Conservation (phyloP, 2,113 vertebrate species). For the Xenopus laevis region DNA sequence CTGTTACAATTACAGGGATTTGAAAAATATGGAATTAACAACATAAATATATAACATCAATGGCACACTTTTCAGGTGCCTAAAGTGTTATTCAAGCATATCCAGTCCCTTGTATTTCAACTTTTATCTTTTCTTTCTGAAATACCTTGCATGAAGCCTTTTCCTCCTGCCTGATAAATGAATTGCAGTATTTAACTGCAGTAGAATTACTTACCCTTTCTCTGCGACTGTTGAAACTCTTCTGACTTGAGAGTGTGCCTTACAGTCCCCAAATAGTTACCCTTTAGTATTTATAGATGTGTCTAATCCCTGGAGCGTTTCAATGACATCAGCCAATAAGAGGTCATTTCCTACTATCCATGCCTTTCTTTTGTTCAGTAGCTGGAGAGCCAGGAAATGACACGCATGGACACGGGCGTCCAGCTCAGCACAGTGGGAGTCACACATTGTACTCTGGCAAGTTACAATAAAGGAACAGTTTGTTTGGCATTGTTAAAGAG, state of each 20-base stretch:
- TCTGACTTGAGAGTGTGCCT: not conserved
- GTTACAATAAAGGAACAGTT: conserved; percentile 1
- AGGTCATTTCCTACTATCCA: not conserved
- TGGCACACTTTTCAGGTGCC: no score
- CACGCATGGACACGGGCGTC: not conserved
- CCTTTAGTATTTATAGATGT: not conserved
- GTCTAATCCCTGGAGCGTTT: not conserved
- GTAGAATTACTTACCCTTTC: not conserved
- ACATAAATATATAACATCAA: no score
- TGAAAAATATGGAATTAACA: no score
- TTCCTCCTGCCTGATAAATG: no score
- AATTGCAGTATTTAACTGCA: no score
- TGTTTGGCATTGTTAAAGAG: not conserved
- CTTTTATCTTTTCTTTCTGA: no score
- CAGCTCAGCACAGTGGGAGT: conserved; percentile 4
- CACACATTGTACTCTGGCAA: not conserved
- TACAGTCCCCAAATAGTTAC: not conserved
- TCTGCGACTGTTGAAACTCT: not conserved
- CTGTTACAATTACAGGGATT: no score
- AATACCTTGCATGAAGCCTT: no score
- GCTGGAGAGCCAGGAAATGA: not conserved
- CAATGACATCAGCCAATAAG: not conserved
- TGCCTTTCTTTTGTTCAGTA: not conserved
- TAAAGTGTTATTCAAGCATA: no score
- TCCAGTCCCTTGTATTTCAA: no score